A percentile compares a stretch with the other conserved stretches of the same genome.
Evolutionary conservation across 2,888 invertebrate genomes (phyloP).

Genomic region (Eristalis arbustorum): DNA sequence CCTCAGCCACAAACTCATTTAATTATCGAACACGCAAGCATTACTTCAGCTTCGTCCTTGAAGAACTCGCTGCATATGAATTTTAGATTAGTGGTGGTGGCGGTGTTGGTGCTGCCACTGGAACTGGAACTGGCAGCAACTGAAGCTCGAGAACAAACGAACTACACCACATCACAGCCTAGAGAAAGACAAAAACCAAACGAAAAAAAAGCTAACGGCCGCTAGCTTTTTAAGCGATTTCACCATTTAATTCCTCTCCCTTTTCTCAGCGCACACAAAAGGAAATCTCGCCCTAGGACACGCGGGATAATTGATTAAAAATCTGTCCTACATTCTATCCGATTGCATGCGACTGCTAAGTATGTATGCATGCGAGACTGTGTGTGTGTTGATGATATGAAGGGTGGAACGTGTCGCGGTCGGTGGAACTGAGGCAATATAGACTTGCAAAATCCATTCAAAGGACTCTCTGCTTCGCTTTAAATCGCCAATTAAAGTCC

Average conservation of each 20-base stretch:
- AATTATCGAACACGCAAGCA: constrained; percentile 66
- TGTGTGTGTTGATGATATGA: neutral
- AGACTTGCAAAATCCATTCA: constrained; percentile 35
- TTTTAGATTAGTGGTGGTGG: constrained; percentile 40
- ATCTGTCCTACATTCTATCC: constrained; percentile 69
- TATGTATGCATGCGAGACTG: neutral
- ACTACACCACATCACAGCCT: neutral
- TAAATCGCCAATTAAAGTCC: constrained; percentile 66
- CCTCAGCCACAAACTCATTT: constrained; percentile 54
- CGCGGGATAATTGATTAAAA: constrained; percentile 70
- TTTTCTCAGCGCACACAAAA: constrained; percentile 56
- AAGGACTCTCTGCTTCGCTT: constrained; percentile 31
- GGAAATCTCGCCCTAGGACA: constrained; percentile 62
- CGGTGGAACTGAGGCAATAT: neutral
- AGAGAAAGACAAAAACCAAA: constrained; percentile 7
- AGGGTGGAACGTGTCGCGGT: neutral
- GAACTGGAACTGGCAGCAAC: neutral
- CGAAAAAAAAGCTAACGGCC: constrained; percentile 58
- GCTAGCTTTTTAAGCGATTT: constrained; percentile 61
- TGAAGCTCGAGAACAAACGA: constrained; percentile 15
- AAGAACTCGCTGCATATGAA: constrained; percentile 54
- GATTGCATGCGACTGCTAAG: constrained; percentile 52
- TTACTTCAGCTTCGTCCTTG: constrained; percentile 55
- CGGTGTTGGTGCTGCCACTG: neutral
- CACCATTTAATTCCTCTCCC: constrained; percentile 63